A percentile compares a stretch with the other conserved stretches of the same genome.
Evolutionary conservation across 2,113 vertebrate genomes (phyloP).

Genomic region (Ibidorhyncha struthersii): DNA sequence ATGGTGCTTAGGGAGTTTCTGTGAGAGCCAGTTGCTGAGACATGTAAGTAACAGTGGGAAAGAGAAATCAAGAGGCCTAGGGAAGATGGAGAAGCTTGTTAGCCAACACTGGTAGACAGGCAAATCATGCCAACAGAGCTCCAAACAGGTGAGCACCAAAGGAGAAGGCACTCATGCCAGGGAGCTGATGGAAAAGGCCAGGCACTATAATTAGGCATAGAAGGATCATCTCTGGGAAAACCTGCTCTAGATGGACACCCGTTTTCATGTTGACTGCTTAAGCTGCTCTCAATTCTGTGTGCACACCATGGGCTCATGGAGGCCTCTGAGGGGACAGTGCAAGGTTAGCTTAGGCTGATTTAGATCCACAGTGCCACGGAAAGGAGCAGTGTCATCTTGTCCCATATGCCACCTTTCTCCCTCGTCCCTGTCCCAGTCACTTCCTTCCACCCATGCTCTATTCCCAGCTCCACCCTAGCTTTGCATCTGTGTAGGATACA

Average conservation of each 20-base stretch:
- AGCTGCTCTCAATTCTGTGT: background rate
- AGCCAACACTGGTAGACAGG: background rate
- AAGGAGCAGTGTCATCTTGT: background rate
- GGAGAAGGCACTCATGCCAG: background rate
- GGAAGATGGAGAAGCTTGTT: background rate
- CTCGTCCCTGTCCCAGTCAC: background rate
- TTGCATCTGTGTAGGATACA: slow-evolving; percentile 21
- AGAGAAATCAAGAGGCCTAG: background rate
- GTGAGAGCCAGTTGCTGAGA: background rate
- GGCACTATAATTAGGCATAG: background rate
- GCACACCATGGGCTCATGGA: background rate
- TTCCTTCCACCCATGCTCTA: slow-evolving; percentile 4
- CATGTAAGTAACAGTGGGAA: background rate
- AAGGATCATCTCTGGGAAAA: background rate
- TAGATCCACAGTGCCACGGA: background rate
- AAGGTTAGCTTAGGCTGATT: background rate
- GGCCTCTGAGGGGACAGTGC: background rate
- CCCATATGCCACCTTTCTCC: background rate
- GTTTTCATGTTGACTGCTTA: background rate
- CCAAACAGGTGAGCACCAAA: background rate
- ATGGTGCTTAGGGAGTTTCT: background rate
- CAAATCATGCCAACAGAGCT: background rate
- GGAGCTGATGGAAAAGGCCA: background rate
- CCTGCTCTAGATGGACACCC: background rate
- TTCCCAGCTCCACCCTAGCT: slow-evolving; percentile 39